Evolutionary conservation across 2,797 vertebrate species (phyloP).

Genomic region (Catamblyrhynchus diadema): DNA sequence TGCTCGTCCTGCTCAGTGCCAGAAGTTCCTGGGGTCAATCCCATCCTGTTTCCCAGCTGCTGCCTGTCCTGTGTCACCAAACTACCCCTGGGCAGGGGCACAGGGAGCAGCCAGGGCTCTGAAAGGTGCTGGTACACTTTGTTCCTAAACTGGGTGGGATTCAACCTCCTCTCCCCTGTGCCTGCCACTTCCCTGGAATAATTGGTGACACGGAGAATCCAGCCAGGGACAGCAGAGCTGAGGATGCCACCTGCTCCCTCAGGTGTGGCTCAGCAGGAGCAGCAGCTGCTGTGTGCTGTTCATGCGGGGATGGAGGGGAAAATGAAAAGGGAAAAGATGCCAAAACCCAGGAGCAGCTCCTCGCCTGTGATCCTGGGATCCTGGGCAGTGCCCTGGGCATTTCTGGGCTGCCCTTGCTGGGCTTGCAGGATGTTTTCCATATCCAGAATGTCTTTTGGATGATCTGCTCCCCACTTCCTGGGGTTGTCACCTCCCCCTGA

Average conservation of each 20-base stretch:
- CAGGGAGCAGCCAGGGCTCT: not conserved
- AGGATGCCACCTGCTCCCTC: not conserved
- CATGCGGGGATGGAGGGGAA: not conserved
- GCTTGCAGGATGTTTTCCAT: not conserved
- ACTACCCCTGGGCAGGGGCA: not conserved
- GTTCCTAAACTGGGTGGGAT: not conserved
- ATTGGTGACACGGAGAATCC: not conserved
- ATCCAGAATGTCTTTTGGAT: accelerated
- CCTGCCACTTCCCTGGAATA: not conserved
- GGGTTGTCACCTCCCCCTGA: not conserved
- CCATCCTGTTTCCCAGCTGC: not conserved
- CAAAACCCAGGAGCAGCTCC: not conserved
- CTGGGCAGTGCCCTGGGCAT: not conserved
- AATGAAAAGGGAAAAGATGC: not conserved
- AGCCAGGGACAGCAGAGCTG: not conserved
- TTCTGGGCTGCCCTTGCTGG: not conserved
- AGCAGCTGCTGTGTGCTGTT: not conserved
- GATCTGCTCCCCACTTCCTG: not conserved
- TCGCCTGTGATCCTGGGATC: accelerated
- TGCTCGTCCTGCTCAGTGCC: not conserved
- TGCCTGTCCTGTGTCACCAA: not conserved
- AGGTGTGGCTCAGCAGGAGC: not conserved
- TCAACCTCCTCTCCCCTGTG: not conserved
- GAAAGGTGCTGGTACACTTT: not conserved
- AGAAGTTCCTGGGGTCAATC: not conserved